Conservation (phyloP, 2,797 vertebrate species). For the Gymnothorax reevesii region DNA sequence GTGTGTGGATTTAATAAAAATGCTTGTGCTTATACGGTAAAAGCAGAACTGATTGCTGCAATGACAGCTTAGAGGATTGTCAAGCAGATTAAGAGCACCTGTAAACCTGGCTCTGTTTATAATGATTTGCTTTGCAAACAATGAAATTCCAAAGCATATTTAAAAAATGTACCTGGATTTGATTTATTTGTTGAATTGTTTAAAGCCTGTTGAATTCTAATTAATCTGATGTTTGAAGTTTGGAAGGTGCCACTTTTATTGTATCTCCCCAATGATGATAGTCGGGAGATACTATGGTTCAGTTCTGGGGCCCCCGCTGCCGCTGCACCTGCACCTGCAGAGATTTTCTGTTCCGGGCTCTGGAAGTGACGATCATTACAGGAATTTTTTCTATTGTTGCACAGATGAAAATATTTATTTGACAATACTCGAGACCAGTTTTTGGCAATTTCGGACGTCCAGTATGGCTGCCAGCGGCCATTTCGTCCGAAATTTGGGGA, state of each 20-base stretch:
- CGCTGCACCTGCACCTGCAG: no score
- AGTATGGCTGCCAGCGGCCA: no score
- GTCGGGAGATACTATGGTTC: no score
- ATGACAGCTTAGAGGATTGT: slow-evolving; percentile 21
- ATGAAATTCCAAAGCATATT: slow-evolving; percentile 17
- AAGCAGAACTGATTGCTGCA: background rate
- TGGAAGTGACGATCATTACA: no score
- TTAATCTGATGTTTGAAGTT: slow-evolving; percentile 12
- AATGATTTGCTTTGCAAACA: background rate
- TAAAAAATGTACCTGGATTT: slow-evolving; percentile 16
- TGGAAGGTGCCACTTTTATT: background rate
- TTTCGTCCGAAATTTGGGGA: no score
- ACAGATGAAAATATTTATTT: no score
- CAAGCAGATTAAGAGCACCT: background rate
- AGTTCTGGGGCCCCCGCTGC: no score
- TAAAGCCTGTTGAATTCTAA: slow-evolving; percentile 23
- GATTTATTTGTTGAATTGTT: slow-evolving; percentile 23
- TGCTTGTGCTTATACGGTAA: background rate
- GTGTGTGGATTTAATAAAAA: background rate
- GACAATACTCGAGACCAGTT: no score
- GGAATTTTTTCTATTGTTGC: no score
- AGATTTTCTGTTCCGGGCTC: no score
- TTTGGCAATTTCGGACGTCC: no score
- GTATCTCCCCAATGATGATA: no score
- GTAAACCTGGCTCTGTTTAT: background rate